Evolutionary conservation across 2,888 invertebrate species (phyloP).

Genomic region (Drosophila birchii): DNA sequence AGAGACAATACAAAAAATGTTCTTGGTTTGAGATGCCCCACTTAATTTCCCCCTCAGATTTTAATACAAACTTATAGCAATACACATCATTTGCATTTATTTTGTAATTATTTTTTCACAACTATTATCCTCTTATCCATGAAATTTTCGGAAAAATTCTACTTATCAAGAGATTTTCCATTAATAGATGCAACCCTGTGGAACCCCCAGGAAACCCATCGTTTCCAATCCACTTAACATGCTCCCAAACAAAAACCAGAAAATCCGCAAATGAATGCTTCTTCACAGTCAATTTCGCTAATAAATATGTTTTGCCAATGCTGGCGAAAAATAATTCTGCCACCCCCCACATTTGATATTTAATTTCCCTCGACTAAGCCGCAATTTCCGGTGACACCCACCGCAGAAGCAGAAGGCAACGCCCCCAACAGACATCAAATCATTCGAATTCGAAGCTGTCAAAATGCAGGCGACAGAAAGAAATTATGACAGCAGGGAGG

Average conservation of each 20-base stretch:
- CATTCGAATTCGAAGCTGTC: slow-evolving; percentile 70
- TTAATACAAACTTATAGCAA: no score
- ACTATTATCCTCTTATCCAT: neutral
- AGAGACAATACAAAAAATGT: neutral
- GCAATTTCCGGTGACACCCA: slow-evolving; percentile 79
- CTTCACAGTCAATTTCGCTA: slow-evolving; percentile 74
- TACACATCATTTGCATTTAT: neutral
- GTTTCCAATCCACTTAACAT: slow-evolving; percentile 63
- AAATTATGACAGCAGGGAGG: slow-evolving; percentile 60
- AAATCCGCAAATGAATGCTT: slow-evolving; percentile 31
- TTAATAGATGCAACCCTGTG: slow-evolving; percentile 4
- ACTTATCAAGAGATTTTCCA: neutral
- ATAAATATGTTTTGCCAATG: slow-evolving; percentile 73
- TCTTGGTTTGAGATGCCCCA: no score
- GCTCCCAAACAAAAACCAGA: slow-evolving; percentile 26
- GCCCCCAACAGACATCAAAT: slow-evolving; percentile 66
- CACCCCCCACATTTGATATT: slow-evolving; percentile 50
- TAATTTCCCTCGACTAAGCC: slow-evolving; percentile 66
- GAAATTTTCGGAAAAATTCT: neutral
- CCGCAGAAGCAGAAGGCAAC: slow-evolving; percentile 27
- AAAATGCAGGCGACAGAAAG: slow-evolving; percentile 61
- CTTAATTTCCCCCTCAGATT: no score
- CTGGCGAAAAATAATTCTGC: slow-evolving; percentile 47
- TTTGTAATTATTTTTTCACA: neutral
- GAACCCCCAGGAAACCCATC: neutral